These are phyloP conservation scores for Trichechus manatus DNA, from an alignment of 2,113 vertebrate species.

Conservation along the genomic window DNA sequence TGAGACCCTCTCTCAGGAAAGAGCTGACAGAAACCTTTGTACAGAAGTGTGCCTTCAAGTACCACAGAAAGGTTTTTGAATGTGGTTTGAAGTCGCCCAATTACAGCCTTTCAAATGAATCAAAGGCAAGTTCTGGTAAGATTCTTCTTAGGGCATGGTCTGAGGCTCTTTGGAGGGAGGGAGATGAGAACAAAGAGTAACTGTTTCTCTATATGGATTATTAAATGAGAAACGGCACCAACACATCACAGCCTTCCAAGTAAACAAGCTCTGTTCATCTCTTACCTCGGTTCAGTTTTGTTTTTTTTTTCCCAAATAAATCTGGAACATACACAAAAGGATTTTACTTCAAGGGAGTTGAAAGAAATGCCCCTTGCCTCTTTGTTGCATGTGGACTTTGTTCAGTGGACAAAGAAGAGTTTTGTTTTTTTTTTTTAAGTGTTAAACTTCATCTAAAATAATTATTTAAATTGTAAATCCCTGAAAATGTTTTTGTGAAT, in stretches of 20 bases:
- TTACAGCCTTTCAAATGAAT: constrained; percentile 76
- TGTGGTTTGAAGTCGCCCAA: constrained; percentile 71
- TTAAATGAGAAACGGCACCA: background rate
- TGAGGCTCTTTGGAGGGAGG: background rate
- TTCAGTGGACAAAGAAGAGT: constrained; percentile 67
- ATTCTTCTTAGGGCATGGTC: constrained; percentile 28
- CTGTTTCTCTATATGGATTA: background rate
- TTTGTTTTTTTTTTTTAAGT: background rate
- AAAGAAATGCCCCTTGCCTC: constrained; percentile 41
- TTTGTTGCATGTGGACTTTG: constrained; percentile 62
- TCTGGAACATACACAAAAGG: constrained; percentile 63
- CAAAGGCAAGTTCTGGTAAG: constrained; percentile 61
- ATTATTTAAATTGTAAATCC: constrained; percentile 43
- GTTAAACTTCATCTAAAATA: constrained; percentile 58
- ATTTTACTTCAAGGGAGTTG: constrained; percentile 60
- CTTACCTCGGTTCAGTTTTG: background rate
- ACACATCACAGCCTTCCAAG: background rate
- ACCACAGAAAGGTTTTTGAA: constrained; percentile 59
- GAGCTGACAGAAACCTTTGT: constrained; percentile 54
- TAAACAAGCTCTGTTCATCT: constrained; percentile 37
- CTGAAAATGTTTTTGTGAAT: constrained; percentile 50
- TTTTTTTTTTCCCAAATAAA: constrained; percentile 3
- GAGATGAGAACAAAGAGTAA: constrained; percentile 58
- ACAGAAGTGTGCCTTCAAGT: constrained; percentile 57
- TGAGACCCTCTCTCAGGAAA: background rate